Evolutionary conservation across 2,888 invertebrate genomes (phyloP), one percentile per base, ranked within the genome.

Genomic region (Fissipunctia ypsillon): DNA sequence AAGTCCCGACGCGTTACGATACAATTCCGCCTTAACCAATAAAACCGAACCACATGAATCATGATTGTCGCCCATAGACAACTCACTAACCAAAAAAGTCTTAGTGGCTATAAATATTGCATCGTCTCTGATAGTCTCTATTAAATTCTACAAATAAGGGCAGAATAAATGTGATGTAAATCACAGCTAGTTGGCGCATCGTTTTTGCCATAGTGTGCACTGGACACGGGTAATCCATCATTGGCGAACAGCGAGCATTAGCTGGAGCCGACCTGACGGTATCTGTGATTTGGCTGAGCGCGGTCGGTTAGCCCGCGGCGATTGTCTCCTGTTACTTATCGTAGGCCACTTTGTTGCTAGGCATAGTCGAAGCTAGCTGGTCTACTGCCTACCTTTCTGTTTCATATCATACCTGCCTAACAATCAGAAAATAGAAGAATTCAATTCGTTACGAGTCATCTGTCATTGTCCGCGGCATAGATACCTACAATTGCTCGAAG

Each of bases 201-300:
- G 88, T 88, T 91, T 89, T 91, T 90, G 89, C 85, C 59, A 84
- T 84, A 87, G 88, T 90, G 91, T 88, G 88, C 85, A 78, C 85
- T 88, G 80, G 89, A 88, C 89, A 91, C 88, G 89, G 88, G 85
- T 88, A 90, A 94, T 94, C 92, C 88, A 93, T 94, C 94, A 92
- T 89, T 89, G 86, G 81, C 81, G 86, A 82, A 31, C 38, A 82
- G 59, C 45, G 52, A 88, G 83, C 88, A 87, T 88, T 89, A 89
- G 78, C 76, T 72, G 80, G 80, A 78, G 78, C 74, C 78, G 84
- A 80, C 87, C 74, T 79, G 77, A 76, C 88, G 88, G 88, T 88
- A 88, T 89, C 87, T 87, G 84, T 86, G 84, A 86, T 88, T 88
- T 88, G 76, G 61, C 74, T 76, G 54, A 72, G 61, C 73, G 71